Base-by-base conservation (phyloP, 2,113 vertebrate genomes). In the Archilochus colubris region DNA sequence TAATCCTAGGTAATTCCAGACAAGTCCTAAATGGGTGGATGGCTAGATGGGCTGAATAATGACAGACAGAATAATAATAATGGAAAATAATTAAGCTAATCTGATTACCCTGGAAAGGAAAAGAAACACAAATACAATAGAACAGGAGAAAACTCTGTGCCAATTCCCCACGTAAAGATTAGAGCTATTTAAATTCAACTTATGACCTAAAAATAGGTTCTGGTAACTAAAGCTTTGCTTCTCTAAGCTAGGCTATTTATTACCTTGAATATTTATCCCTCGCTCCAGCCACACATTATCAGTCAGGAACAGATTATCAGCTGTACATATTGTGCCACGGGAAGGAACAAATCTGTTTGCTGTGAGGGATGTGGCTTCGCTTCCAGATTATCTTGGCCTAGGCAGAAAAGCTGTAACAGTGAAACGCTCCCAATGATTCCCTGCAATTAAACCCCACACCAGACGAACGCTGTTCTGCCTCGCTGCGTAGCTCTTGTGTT, bases 1-100 rank as follows among this genome's bases (percentile, higher is more conserved):
- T 93, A 95, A 97, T 95, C 93, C 93, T 48, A 36, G 10, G 88
- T 95, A 91, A 96, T 93, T 93, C 95, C 91, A 95, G 91, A 57
- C 85, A 74, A 54, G 79, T 53, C 68, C 83, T 68, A 67, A 74
- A 81, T 5, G 57, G 76, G 82, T 63, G 90, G 74, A 72, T 63
- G 90, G 74, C 66, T n/a, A 58, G 90, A 59, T 19, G 40, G 67
- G 36, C 58, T 89, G 92, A 91, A 64, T 64, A 51, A 61, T 54
- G 82, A 53, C 31, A 89, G 84, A 20, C 44, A 40, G 86, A 88
- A 85, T 73, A 82, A 77, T 51, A 83, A 80, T 48, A 75, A 72
- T 38, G 76, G 86, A 86, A 86, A 95, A 93, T 82, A 89, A 95
- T 12, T 30, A 90, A 57, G 55, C 33, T 27, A 51, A 74, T 48